Conservation (phyloP, 1,140 invertebrate genomes). For the Trichonephila clavata region DNA sequence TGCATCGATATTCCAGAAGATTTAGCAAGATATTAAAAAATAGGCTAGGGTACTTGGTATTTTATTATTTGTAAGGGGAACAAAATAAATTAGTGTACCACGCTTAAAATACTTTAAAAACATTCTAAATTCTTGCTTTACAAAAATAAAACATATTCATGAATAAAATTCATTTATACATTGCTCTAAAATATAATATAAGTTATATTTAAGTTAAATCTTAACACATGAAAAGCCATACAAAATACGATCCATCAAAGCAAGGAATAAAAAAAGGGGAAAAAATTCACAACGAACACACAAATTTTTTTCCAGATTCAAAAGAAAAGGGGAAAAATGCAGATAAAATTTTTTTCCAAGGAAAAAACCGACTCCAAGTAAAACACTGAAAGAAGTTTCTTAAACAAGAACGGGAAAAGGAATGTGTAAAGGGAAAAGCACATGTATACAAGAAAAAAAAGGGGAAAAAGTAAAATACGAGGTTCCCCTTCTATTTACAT, state of each 20-base stretch:
- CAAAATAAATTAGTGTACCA: no score
- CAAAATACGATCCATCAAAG: background rate
- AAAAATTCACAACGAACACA: constrained; percentile 25
- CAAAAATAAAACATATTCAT: no score
- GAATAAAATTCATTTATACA: no score
- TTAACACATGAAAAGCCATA: no score
- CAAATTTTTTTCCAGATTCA: background rate
- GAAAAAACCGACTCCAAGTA: background rate
- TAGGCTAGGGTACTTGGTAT: no score
- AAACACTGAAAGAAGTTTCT: constrained; percentile 52
- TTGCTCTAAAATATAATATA: no score
- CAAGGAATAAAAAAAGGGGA: background rate
- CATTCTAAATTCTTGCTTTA: no score
- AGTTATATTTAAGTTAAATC: no score
- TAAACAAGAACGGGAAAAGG: constrained; percentile 15
- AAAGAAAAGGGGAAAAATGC: background rate
- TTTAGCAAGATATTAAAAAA: no score
- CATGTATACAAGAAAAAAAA: background rate
- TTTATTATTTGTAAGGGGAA: no score
- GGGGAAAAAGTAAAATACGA: constrained; percentile 13
- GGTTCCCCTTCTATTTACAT: constrained; percentile 45
- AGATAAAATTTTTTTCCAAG: background rate
- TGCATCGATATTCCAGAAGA: no score
- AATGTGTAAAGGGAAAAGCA: background rate
- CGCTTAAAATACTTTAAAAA: no score